Evolutionary conservation across 2,888 invertebrate species (phyloP).

Genomic region (Lamellibrachia columna): DNA sequence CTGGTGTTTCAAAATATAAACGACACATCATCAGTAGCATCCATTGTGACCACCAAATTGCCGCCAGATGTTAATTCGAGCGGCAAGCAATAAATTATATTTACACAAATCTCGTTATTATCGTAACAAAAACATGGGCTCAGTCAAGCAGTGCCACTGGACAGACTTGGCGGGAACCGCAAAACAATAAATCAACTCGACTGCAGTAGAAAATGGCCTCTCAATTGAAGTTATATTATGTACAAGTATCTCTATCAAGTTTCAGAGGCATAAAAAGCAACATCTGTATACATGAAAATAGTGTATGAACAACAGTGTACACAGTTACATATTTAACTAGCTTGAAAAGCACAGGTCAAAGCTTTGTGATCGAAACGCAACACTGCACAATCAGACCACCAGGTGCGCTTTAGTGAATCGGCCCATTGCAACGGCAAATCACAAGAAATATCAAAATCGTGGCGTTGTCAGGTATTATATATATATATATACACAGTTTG

Average conservation of each 20-base stretch:
- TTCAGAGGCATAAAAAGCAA: neutral
- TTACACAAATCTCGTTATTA: conserved; percentile 6
- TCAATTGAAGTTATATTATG: neutral
- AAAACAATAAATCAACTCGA: neutral
- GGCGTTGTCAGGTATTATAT: neutral
- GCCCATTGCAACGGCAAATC: neutral
- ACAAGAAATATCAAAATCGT: neutral
- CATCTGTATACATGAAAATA: neutral
- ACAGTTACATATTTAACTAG: neutral
- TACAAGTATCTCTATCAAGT: neutral
- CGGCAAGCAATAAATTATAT: neutral
- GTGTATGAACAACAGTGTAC: neutral
- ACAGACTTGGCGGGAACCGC: neutral
- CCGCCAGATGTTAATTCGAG: neutral
- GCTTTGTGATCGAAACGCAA: neutral
- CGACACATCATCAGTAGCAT: neutral
- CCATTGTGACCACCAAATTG: neutral
- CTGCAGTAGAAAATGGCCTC: neutral
- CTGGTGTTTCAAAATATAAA: neutral
- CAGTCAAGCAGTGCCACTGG: neutral
- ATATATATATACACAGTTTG: neutral
- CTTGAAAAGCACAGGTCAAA: neutral
- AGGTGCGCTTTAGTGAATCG: neutral
- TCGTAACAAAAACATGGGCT: neutral
- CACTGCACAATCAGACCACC: neutral